A percentile compares a stretch with the other conserved stretches of the same genome.
Evolutionary conservation across 35 echinoderm and acorn worm genomes (phyloP).

Genomic region (Acanthaster planci): DNA sequence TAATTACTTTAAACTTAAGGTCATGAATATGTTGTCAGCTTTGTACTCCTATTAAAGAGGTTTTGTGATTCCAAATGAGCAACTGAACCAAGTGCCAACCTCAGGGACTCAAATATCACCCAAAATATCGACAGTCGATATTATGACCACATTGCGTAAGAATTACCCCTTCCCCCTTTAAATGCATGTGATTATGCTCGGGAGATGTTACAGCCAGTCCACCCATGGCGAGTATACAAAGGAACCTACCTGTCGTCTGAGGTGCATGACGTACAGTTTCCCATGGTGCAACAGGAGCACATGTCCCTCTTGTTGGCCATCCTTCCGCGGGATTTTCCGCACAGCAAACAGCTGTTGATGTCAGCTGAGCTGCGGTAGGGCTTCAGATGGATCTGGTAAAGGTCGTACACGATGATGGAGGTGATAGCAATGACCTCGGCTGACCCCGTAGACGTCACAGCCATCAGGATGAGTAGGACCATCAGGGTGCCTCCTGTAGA

Average conservation of each 20-base stretch:
- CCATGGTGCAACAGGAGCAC: conserved; percentile 67
- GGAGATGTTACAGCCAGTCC: no score
- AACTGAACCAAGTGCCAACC: no score
- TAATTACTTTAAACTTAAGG: no score
- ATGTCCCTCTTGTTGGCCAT: conserved; percentile 63
- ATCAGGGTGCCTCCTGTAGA: conserved; percentile 67
- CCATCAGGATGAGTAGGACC: conserved; percentile 86
- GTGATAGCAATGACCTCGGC: conserved; percentile 97
- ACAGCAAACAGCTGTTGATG: conserved; percentile 79
- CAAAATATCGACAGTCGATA: no score
- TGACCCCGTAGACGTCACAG: conserved; percentile 92
- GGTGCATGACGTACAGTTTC: conserved; percentile 51
- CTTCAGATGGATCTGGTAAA: conserved; percentile 90
- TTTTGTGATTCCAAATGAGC: no score
- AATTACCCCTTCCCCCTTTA: no score
- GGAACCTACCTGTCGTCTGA: conserved; percentile 62
- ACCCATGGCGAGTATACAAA: no score
- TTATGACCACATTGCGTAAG: no score
- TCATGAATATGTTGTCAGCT: no score
- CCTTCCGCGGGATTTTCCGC: conserved; percentile 76
- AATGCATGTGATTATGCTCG: no score
- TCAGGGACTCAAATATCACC: no score
- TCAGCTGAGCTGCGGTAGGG: conserved; percentile 73
- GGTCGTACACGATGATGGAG: conserved; percentile 89
- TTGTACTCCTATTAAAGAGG: no score